These are phyloP conservation scores for Ganaspis brasiliensis DNA, from an alignment of 2,888 invertebrate species.

Conservation along the genomic window DNA sequence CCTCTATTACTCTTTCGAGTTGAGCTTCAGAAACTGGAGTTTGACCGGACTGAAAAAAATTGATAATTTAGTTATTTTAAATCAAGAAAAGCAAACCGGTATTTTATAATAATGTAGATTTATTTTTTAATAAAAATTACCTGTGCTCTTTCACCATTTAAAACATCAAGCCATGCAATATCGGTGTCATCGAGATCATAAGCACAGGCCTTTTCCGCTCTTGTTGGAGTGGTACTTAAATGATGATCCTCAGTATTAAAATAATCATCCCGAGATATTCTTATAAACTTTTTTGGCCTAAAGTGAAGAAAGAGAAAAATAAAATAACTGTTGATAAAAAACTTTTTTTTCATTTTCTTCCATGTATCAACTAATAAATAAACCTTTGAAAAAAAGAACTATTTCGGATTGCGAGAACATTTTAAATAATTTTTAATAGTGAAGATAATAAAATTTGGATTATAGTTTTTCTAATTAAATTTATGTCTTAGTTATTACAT, in stretches of 20 bases:
- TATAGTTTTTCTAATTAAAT: too few species aligned
- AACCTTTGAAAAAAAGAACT: too few species aligned
- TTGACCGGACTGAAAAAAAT: conserved; percentile 83
- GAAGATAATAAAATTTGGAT: too few species aligned
- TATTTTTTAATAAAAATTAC: too few species aligned
- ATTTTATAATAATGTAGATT: too few species aligned
- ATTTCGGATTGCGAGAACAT: too few species aligned
- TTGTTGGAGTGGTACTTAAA: conserved; percentile 91
- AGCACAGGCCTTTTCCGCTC: conserved; percentile 95
- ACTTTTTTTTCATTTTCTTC: background rate
- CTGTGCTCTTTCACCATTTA: conserved; percentile 93
- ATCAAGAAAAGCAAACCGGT: background rate
- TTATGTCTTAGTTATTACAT: too few species aligned
- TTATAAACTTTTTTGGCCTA: conserved; percentile 96
- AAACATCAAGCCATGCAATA: conserved; percentile 92
- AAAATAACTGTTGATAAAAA: background rate
- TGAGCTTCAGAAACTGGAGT: conserved; percentile 91
- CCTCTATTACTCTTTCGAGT: conserved; percentile 95
- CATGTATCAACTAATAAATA: too few species aligned
- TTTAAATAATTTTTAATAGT: too few species aligned
- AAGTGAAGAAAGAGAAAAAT: conserved; percentile 70
- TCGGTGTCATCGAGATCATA: conserved; percentile 98
- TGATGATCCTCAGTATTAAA: conserved; percentile 92
- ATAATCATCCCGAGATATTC: conserved; percentile 93
- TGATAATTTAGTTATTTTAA: background rate